Percentiles rank a stretch among this genome's conserved stretches.
Conservation (phyloP, 2,113 vertebrate genomes). For the Chionodraco myersi region DNA sequence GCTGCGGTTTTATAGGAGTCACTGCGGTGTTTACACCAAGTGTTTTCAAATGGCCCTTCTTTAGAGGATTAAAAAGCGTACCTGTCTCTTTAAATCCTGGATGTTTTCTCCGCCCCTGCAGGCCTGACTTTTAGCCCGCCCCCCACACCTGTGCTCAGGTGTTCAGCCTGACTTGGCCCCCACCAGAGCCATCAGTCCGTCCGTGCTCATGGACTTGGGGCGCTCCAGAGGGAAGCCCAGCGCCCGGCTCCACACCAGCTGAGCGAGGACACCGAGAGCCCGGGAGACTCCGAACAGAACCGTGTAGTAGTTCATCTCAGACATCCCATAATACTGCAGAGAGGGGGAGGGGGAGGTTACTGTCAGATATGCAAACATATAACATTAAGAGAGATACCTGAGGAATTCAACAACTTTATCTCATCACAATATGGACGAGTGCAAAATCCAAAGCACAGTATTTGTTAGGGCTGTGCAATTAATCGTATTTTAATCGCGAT, state of each 20-base stretch:
- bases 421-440: too few species aligned
- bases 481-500: too few species aligned
- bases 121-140: conserved; percentile 58
- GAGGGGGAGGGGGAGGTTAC: background rate
- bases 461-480: too few species aligned
- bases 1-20: background rate
- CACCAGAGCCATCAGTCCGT: conserved; percentile 92
- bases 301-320: conserved; percentile 99
- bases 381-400: too few species aligned
- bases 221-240: conserved; percentile 94
- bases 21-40: conserved; percentile 20
- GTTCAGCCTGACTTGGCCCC: conserved; percentile 89
- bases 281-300: conserved; percentile 96
- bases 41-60: conserved; percentile 72
- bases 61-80: conserved; percentile 81
- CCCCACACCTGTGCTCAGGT: conserved; percentile 12
- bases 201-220: conserved; percentile 98
- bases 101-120: conserved; percentile 58
- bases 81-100: conserved; percentile 83
- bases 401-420: too few species aligned
- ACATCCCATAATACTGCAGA: conserved; percentile 94
- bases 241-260: conserved; percentile 96
- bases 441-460: too few species aligned
- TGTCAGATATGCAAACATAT: too few species aligned
- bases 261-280: conserved; percentile 92